phyloP scores from a whole-genome alignment of 2,797 vertebrate genomes.

The Helarctos malayanus region DNA sequence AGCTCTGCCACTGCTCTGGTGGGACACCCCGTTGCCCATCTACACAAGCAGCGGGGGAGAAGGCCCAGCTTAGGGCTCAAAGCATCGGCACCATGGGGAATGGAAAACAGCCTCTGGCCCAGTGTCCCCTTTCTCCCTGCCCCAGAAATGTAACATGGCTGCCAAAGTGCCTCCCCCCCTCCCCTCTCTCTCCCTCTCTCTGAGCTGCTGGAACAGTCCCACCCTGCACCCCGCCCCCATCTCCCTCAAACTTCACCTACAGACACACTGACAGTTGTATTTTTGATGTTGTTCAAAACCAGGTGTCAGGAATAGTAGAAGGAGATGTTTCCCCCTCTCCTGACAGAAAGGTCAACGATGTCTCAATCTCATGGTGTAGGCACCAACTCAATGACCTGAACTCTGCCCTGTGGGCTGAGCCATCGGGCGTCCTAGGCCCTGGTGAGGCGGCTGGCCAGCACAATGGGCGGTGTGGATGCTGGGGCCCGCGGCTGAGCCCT shows the following conservation, averaged over 20 bases:
- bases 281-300: neutral
- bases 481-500: neutral
- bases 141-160: neutral
- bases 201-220: neutral
- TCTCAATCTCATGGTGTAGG: neutral
- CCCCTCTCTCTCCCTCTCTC: neutral
- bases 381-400: neutral
- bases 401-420: neutral
- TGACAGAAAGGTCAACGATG: neutral
- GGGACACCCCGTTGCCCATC: neutral
- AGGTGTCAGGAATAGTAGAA: neutral
- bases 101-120: neutral
- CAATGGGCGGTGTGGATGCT: rapidly evolving
- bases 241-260: neutral
- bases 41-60: neutral
- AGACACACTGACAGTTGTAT: neutral
- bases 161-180: neutral
- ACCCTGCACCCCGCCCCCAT: neutral
- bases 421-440: rapidly evolving
- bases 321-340: neutral
- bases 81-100: neutral
- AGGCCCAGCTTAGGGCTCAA: neutral
- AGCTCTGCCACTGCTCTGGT: neutral
- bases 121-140: neutral
- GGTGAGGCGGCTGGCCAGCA: neutral